phyloP scores from a whole-genome alignment of 2,113 vertebrate species.

The Ictalurus furcatus region DNA sequence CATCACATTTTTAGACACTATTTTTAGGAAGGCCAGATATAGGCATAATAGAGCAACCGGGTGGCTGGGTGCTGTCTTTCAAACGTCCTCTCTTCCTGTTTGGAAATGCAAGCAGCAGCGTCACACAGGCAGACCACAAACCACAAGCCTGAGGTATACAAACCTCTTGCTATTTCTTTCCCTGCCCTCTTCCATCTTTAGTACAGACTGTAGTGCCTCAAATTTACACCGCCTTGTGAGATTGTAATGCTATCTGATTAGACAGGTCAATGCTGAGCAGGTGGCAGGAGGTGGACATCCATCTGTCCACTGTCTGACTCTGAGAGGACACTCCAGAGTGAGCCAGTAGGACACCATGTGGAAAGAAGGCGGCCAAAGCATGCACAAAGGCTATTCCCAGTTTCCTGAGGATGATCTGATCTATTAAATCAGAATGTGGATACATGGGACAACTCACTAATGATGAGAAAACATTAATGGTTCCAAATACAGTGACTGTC shows the following conservation, averaged over 20 bases:
- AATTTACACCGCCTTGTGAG: neutral
- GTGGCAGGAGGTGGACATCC: slow-evolving; percentile 46
- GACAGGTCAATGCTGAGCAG: slow-evolving; percentile 45
- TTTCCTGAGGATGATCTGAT: neutral
- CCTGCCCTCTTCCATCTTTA: neutral
- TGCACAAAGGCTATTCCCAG: neutral
- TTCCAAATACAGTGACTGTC: neutral
- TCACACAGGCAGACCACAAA: slow-evolving; percentile 48
- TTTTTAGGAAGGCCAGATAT: slow-evolving; percentile 50
- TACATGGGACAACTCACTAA: neutral
- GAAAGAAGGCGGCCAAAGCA: slow-evolving; percentile 16
- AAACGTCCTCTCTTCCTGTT: slow-evolving; percentile 66
- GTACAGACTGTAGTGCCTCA: neutral
- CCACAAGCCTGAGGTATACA: slow-evolving; percentile 26
- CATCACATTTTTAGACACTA: slow-evolving; percentile 43
- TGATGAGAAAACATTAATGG: neutral
- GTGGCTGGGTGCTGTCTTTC: slow-evolving; percentile 60
- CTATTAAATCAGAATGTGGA: neutral
- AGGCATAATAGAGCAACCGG: slow-evolving; percentile 20
- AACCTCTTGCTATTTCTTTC: slow-evolving; percentile 23
- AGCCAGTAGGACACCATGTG: slow-evolving; percentile 15
- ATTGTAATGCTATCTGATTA: slow-evolving; percentile 5
- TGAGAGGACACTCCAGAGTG: slow-evolving; percentile 21
- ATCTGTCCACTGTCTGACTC: slow-evolving; percentile 47
- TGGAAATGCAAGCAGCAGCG: slow-evolving; percentile 61